Conservation (phyloP, 2,888 invertebrate genomes). For the Frankliniella fusca region DNA sequence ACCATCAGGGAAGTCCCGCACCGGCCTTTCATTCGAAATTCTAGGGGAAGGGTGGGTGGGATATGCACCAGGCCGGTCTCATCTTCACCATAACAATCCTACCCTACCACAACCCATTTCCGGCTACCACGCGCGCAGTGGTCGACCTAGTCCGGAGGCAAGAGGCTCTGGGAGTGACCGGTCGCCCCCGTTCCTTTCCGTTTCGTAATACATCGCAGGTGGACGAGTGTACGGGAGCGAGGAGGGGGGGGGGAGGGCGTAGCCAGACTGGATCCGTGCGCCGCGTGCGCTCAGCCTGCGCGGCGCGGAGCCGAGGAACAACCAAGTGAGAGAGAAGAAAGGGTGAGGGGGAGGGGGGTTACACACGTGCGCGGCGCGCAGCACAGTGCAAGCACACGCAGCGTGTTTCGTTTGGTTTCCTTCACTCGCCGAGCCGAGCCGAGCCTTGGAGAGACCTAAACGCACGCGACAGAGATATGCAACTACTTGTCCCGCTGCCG, state of each 20-base stretch:
- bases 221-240: neutral
- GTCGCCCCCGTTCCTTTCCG: slow-evolving; percentile 3
- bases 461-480: neutral
- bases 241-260: neutral
- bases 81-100: too few relatives aligned
- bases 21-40: too few relatives aligned
- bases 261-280: neutral
- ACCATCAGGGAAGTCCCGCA: too few relatives aligned
- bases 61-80: too few relatives aligned
- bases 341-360: neutral
- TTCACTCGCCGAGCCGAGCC: too few relatives aligned
- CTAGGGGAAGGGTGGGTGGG: too few relatives aligned
- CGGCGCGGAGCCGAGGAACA: neutral
- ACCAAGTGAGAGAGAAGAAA: neutral
- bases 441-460: neutral
- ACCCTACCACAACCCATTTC: neutral
- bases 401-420: neutral
- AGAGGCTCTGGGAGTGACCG: neutral
- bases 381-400: neutral
- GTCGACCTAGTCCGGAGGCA: neutral
- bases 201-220: neutral
- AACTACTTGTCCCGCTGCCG: neutral
- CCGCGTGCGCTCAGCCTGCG: neutral
- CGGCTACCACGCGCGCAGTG: neutral
- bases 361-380: neutral